A percentile compares a stretch with the other conserved stretches of the same genome.
phyloP scores from a whole-genome alignment of 2,888 invertebrate species.

The Drosophila nigricruria region DNA sequence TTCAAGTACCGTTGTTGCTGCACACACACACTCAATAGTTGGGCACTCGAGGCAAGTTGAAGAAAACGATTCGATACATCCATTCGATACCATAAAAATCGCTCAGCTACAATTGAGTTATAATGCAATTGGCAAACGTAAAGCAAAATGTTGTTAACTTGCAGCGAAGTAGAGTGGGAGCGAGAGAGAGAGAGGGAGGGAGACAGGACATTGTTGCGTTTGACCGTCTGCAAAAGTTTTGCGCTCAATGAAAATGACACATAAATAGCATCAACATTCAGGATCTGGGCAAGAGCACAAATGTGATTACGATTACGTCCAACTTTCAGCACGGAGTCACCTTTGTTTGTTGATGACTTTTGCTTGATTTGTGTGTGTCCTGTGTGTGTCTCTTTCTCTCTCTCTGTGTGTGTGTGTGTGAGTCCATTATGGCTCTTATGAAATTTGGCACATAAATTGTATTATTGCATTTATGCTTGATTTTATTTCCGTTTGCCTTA shows the following conservation, averaged over 20 bases:
- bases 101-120: slow-evolving; percentile 79
- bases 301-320: slow-evolving; percentile 75
- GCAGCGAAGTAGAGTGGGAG: slow-evolving; percentile 13
- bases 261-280: slow-evolving; percentile 71
- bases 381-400: slow-evolving; percentile 24
- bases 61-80: slow-evolving; percentile 48
- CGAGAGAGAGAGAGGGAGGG: neutral
- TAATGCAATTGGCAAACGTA: slow-evolving; percentile 81
- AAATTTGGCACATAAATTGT: slow-evolving; percentile 80
- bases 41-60: slow-evolving; percentile 34
- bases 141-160: slow-evolving; percentile 77
- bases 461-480: slow-evolving; percentile 81
- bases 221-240: slow-evolving; percentile 56
- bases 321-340: slow-evolving; percentile 59
- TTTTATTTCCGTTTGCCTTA: slow-evolving; percentile 77
- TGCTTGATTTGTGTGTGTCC: slow-evolving; percentile 53
- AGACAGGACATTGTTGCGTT: slow-evolving; percentile 67
- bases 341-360: slow-evolving; percentile 73
- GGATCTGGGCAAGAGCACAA: slow-evolving; percentile 55
- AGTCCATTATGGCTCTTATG: slow-evolving; percentile 73
- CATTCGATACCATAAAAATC: slow-evolving; percentile 66
- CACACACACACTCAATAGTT: slow-evolving; percentile 22
- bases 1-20: slow-evolving; percentile 14
- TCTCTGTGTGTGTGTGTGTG: slow-evolving; percentile 41
- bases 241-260: slow-evolving; percentile 70